Evolutionary conservation across 1,140 invertebrate species (phyloP), one percentile per base, ranked within the genome.

Genomic region (Nilaparvata lugens): DNA sequence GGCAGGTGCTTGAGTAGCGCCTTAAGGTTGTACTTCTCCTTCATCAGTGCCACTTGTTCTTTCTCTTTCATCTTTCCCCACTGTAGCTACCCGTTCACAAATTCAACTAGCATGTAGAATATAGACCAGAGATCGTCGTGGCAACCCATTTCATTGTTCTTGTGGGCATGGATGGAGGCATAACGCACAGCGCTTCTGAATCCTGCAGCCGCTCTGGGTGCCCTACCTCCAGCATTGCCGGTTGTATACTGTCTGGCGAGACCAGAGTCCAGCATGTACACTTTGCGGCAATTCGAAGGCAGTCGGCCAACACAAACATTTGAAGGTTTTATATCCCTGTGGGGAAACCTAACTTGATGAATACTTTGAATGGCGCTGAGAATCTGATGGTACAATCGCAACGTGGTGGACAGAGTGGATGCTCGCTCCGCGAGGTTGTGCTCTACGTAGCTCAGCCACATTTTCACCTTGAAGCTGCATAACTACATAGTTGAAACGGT

Each of bases 1-100:
- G 95, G 95, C 65, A 98, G 79, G 72, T 97, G 93, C 75, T 97
- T 97, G 14, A 98, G 79, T 40, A 98, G 81, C 61, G 91, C 80
- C 52, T 88, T 82, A 74, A 98, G 93, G 77, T 98, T 95, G 76
- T 97, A 97, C 71, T 95, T 95, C 71, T 98, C 95, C 74, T 98
- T 98, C 85, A 97, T 96, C 35, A 92, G 75, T 2, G 94, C 95
- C 24, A 98, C 93, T 81, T 97, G 94, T 74, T 98, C 95, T 74
- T 98, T 98, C 69, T 98, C 95, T 79, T 97, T 99, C 59, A 99
- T 97, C 75, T 99, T 99, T 62, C 97, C 81, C 97, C 97, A 99
- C 0, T 97, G 97, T 69, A 99, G 78, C 73, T 98, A 93, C 0
- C 97, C 97, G 72, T 97, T 97, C 3, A 98, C 91, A 74, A 99